These are phyloP conservation scores for Drosophila lacicola DNA, from an alignment of 2,888 invertebrate species.

Conservation along the genomic window DNA sequence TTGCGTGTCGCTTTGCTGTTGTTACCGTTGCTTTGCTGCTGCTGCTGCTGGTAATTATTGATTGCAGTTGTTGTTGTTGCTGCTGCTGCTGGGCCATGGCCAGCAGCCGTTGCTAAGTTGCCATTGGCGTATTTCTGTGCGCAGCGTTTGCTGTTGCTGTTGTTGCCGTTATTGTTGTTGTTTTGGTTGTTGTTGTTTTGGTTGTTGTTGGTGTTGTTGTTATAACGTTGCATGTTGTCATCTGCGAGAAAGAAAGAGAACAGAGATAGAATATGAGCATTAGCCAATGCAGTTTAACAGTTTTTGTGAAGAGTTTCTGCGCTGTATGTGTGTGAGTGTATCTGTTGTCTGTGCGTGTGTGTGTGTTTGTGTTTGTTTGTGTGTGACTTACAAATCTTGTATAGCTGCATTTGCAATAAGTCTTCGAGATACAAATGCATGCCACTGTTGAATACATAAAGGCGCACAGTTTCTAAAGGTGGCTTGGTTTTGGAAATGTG, in stretches of 20 bases:
- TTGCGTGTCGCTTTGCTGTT: conserved; percentile 34
- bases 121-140: conserved; percentile 44
- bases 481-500: background rate
- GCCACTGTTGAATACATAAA: conserved; percentile 26
- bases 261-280: background rate
- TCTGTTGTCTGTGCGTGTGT: too few relatives aligned
- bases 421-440: conserved; percentile 56
- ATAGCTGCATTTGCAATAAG: conserved; percentile 37
- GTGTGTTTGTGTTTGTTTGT: too few relatives aligned
- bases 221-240: conserved; percentile 68
- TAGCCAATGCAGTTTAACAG: background rate
- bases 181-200: conserved; percentile 20
- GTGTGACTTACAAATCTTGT: conserved; percentile 50
- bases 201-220: conserved; percentile 28
- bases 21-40: conserved; percentile 31
- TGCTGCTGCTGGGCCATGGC: conserved; percentile 17
- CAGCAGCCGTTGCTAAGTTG: conserved; percentile 36
- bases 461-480: background rate
- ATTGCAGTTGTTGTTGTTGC: conserved; percentile 15
- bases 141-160: conserved; percentile 42
- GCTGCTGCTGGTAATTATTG: conserved; percentile 25
- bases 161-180: conserved; percentile 1
- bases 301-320: too few relatives aligned
- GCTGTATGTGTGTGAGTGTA: too few relatives aligned
- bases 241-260: conserved; percentile 31